A percentile compares a stretch with the other conserved stretches of the same genome.
Conservation (phyloP, 2,113 vertebrate species). For the Microtus ochrogaster region DNA sequence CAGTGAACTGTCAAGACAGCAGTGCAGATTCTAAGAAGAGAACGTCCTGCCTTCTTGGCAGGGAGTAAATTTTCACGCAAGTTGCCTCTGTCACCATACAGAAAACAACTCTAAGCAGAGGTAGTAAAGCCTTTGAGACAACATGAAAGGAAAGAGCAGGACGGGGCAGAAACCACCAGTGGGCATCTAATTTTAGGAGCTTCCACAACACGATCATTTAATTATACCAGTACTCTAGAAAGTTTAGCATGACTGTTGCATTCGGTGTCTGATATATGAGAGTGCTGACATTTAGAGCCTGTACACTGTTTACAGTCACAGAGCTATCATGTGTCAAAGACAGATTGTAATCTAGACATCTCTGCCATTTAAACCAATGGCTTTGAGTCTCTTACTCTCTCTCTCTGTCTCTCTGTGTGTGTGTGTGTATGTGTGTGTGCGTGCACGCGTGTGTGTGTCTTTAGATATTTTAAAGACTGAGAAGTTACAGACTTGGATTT, state of each 20-base stretch:
- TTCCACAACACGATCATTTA: background rate
- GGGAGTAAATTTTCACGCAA: background rate
- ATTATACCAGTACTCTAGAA: background rate
- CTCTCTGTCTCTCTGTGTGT: background rate
- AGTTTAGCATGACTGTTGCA: background rate
- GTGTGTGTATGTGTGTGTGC: background rate
- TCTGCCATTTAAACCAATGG: background rate
- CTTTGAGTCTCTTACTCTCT: background rate
- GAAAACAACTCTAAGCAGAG: background rate
- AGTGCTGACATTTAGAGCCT: background rate
- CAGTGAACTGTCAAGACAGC: background rate
- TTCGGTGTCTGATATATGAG: background rate
- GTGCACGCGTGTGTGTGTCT: background rate
- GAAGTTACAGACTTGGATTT: background rate
- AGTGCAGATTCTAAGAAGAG: background rate
- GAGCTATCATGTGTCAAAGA: background rate
- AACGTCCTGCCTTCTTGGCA: background rate
- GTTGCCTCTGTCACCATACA: background rate
- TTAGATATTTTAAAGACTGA: background rate
- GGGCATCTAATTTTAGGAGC: background rate
- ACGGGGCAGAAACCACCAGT: background rate
- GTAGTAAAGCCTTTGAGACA: background rate
- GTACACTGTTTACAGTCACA: background rate
- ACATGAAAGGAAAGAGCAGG: background rate
- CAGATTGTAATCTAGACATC: background rate